Evolutionary conservation across 2,113 vertebrate genomes (phyloP).

Genomic region (Brachyhypopomus gauderio): DNA sequence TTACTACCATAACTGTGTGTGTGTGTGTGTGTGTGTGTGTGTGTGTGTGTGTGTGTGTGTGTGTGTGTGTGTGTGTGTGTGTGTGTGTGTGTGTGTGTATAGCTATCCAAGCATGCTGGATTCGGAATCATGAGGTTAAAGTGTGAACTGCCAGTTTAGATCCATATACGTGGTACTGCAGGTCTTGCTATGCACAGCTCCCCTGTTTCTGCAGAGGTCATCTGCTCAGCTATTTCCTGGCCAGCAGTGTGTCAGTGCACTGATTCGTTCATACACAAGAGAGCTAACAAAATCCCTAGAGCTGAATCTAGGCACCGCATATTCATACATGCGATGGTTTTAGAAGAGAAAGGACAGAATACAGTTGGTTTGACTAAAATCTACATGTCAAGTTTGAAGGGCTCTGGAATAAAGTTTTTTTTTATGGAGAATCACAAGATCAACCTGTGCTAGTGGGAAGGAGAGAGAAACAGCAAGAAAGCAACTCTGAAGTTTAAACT

Average conservation of each 20-base stretch:
- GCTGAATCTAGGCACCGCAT: too few relatives aligned
- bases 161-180: neutral
- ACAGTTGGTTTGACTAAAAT: too few relatives aligned
- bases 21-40: neutral
- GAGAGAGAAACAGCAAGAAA: too few relatives aligned
- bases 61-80: neutral
- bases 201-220: too few relatives aligned
- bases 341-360: neutral
- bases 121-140: neutral
- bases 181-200: neutral
- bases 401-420: too few relatives aligned
- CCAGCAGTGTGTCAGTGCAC: neutral
- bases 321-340: neutral
- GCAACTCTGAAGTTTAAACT: too few relatives aligned
- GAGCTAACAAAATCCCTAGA: neutral
- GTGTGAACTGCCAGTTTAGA: too few relatives aligned
- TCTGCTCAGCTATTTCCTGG: neutral
- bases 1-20: neutral
- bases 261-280: neutral
- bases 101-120: neutral
- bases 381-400: too few relatives aligned
- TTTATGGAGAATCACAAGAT: too few relatives aligned
- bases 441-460: too few relatives aligned
- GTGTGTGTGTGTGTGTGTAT: neutral
- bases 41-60: neutral